Evolutionary conservation across 92 coral and sea anemone genomes (phyloP).

Genomic region (Phenganax stokvisi): DNA sequence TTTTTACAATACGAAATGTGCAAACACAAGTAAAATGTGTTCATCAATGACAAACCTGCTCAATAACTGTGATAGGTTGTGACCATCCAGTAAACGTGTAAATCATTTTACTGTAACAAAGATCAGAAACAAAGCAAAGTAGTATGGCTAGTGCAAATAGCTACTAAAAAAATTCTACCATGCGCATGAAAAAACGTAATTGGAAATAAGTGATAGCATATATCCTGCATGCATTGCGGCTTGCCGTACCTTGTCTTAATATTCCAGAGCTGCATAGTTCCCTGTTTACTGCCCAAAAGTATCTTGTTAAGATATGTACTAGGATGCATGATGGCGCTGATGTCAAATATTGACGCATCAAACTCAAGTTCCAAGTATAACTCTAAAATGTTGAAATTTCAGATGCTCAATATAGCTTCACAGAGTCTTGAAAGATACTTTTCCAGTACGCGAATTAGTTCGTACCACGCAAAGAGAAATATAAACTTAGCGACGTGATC

Average conservation of each 20-base stretch:
- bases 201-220: too few species aligned
- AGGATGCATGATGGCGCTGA: conserved; percentile 86
- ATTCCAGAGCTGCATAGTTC: conserved; percentile 92
- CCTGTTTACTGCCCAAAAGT: conserved; percentile 82
- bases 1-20: not conserved
- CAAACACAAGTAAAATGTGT: not conserved
- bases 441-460: too few species aligned
- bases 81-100: conserved; percentile 88
- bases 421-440: too few species aligned
- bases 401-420: too few species aligned
- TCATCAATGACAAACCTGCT: conserved; percentile 55
- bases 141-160: not conserved
- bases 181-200: too few species aligned
- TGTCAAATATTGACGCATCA: conserved; percentile 56
- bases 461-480: too few species aligned
- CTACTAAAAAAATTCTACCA: too few species aligned
- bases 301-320: conserved; percentile 92
- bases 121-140: not conserved
- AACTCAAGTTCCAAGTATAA: conserved; percentile 79
- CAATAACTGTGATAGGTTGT: conserved; percentile 72
- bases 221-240: too few species aligned
- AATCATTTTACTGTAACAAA: conserved; percentile 62
- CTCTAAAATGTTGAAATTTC: conserved; percentile 38
- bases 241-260: conserved; percentile 72
- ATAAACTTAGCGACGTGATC: too few species aligned